Evolutionary conservation across 2,113 vertebrate genomes (phyloP).

Genomic region (Nothoprocta pentlandii): DNA sequence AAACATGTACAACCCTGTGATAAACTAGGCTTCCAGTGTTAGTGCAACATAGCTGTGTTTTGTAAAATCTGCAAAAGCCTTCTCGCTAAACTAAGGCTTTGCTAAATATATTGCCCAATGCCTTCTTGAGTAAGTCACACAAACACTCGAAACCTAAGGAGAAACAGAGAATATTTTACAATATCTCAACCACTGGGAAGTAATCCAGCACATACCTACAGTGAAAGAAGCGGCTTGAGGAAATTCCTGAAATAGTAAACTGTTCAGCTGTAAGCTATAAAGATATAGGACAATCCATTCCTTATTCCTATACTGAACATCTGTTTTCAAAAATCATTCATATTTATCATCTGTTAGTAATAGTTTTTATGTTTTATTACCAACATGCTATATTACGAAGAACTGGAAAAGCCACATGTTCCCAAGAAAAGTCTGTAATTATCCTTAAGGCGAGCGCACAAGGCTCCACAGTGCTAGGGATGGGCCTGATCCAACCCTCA

Average conservation of each 20-base stretch:
- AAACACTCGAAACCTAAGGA: background rate
- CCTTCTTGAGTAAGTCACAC: constrained; percentile 6
- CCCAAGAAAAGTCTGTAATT: constrained; percentile 49
- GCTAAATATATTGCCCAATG: background rate
- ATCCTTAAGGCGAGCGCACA: constrained; percentile 31
- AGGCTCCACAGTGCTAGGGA: background rate
- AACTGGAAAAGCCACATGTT: constrained; percentile 9
- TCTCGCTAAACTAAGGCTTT: background rate
- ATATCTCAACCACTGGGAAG: constrained; percentile 16
- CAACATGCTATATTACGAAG: constrained; percentile 52
- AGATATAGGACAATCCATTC: constrained; percentile 30
- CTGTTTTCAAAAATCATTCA: constrained; percentile 56
- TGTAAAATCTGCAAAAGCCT: background rate
- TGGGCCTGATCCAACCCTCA: constrained; percentile 38
- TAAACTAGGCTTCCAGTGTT: background rate
- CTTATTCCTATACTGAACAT: constrained; percentile 34
- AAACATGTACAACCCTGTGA: background rate
- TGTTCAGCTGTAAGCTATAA: constrained; percentile 41
- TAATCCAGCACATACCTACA: constrained; percentile 9
- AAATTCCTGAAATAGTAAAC: constrained; percentile 18
- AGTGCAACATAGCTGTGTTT: background rate
- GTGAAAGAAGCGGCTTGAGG: background rate
- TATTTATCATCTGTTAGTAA: constrained; percentile 50
- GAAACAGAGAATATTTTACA: background rate
- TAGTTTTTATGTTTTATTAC: constrained; percentile 50